These are phyloP conservation scores for Pseudorhombus dupliciocellatus DNA, from an alignment of 2,113 vertebrate species.

Conservation along the genomic window DNA sequence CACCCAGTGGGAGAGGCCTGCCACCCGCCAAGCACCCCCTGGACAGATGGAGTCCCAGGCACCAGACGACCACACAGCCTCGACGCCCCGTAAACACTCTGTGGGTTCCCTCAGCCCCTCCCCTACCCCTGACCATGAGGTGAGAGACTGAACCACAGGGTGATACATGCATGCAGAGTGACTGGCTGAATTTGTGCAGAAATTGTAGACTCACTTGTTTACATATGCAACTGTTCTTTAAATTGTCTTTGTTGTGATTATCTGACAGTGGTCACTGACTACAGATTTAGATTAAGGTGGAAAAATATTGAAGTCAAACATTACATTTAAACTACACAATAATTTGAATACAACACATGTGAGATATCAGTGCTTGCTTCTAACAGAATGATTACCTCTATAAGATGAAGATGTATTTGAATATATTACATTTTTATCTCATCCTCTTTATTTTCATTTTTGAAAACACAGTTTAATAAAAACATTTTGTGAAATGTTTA, in stretches of 20 bases:
- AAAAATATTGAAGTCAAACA: background rate
- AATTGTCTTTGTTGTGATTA: too few relatives aligned
- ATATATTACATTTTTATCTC: too few relatives aligned
- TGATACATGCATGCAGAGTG: too few relatives aligned
- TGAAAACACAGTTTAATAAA: too few relatives aligned
- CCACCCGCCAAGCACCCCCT: constrained; percentile 76
- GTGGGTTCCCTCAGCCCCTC: constrained; percentile 90
- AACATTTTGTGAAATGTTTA: too few relatives aligned
- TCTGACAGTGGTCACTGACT: background rate
- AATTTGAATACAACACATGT: background rate
- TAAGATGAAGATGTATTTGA: too few relatives aligned
- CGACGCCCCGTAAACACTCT: constrained; percentile 82
- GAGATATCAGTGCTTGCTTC: too few relatives aligned
- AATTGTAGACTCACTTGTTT: background rate
- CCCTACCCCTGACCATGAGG: constrained; percentile 92
- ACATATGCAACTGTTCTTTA: background rate
- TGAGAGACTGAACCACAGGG: constrained; percentile 37
- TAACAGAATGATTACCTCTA: too few relatives aligned
- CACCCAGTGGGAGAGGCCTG: constrained; percentile 96
- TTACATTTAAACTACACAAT: background rate
- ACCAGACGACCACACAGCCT: constrained; percentile 36
- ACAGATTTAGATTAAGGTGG: background rate
- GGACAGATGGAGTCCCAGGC: constrained; percentile 66
- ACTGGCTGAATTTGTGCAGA: background rate
- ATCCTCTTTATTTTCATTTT: too few relatives aligned